phyloP scores from a whole-genome alignment of 2,888 invertebrate species.

The Tinea pellionella region DNA sequence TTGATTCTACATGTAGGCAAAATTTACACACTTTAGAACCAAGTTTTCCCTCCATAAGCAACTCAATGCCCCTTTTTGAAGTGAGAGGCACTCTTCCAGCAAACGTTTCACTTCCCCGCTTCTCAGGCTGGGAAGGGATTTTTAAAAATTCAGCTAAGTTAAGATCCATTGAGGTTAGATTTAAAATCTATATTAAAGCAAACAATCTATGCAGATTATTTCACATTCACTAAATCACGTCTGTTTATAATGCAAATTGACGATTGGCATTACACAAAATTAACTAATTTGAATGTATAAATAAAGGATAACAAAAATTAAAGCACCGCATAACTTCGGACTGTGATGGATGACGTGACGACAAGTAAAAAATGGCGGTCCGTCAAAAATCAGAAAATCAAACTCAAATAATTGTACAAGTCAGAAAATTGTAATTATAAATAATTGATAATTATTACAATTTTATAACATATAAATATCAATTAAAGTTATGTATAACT shows the following conservation, averaged over 20 bases:
- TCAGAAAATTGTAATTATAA: neutral
- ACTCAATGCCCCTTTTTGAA: constrained; percentile 43
- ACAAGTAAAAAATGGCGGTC: neutral
- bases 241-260: neutral
- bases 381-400: neutral
- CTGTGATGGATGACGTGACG: neutral
- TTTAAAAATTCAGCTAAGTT: neutral
- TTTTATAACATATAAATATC: neutral
- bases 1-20: constrained; percentile 35
- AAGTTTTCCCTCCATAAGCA: constrained; percentile 40
- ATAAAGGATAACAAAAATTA: neutral
- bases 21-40: constrained; percentile 45
- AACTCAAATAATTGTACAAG: neutral
- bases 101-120: neutral
- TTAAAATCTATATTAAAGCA: neutral
- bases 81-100: constrained; percentile 25
- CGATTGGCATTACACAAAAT: neutral
- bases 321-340: neutral
- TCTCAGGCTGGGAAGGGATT: neutral
- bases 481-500: neutral
- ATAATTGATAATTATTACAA: neutral
- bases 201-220: neutral
- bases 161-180: neutral
- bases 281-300: neutral
- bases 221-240: neutral